These are phyloP conservation scores for Heliconius cydno DNA, from an alignment of 2,888 invertebrate genomes.

Conservation along the genomic window DNA sequence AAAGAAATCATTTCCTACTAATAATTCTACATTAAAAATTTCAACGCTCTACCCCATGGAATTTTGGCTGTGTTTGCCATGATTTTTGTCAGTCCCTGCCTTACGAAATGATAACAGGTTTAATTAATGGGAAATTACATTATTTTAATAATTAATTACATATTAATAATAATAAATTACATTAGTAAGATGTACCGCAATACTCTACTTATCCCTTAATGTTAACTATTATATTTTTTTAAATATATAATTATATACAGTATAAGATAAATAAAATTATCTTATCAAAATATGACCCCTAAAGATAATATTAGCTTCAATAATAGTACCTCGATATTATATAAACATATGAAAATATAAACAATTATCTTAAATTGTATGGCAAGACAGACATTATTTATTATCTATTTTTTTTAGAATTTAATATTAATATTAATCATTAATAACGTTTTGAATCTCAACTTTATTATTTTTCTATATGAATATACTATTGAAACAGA, in stretches of 20 bases:
- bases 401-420: background rate
- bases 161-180: background rate
- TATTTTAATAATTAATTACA: background rate
- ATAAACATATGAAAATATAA: background rate
- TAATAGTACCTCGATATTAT: background rate
- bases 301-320: background rate
- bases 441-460: no score
- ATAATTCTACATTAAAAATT: no score
- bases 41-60: no score
- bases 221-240: background rate
- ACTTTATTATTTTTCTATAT: background rate
- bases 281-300: constrained; percentile 11
- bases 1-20: no score
- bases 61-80: no score
- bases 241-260: background rate
- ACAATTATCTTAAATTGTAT: background rate
- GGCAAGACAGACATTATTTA: background rate
- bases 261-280: background rate
- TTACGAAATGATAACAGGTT: no score
- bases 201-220: background rate
- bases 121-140: background rate
- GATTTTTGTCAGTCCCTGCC: no score
- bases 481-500: constrained; percentile 47
- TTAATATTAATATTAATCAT: background rate
- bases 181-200: background rate